A percentile compares a stretch with the other conserved stretches of the same genome.
Evolutionary conservation across 2,113 vertebrate species (phyloP).

Genomic region (Actenoides lindsayi): DNA sequence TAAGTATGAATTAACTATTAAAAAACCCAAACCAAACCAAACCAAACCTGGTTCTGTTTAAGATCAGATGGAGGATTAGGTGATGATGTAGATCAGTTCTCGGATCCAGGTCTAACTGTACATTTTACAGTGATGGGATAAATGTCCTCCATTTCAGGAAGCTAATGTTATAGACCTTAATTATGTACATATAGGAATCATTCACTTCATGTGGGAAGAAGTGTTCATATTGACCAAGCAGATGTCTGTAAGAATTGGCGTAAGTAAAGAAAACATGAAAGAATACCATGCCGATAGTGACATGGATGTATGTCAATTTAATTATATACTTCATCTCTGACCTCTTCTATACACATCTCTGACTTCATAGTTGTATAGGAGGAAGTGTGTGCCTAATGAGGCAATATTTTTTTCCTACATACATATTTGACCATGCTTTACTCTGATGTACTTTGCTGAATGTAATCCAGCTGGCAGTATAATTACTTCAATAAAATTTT

Average conservation of each 20-base stretch:
- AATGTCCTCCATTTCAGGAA: neutral
- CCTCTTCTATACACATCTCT: neutral
- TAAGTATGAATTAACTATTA: neutral
- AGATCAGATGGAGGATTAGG: neutral
- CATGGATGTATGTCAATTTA: neutral
- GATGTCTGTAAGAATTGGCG: neutral
- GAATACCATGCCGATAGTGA: neutral
- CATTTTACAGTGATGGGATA: neutral
- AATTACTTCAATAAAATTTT: neutral
- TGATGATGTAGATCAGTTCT: neutral
- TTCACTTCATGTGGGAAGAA: neutral
- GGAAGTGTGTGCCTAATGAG: neutral
- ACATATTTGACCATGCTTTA: neutral
- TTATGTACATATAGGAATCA: neutral
- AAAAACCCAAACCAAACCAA: neutral
- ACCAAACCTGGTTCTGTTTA: neutral
- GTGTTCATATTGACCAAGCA: neutral
- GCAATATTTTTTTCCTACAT: neutral
- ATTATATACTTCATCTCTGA: neutral
- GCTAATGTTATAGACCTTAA: neutral
- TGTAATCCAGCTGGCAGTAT: neutral
- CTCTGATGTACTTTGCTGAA: conserved; percentile 6
- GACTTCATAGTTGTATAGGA: neutral
- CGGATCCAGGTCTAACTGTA: neutral
- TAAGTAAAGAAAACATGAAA: neutral